phyloP scores from a whole-genome alignment of 2,888 invertebrate genomes.

The Drosophila putrida region DNA sequence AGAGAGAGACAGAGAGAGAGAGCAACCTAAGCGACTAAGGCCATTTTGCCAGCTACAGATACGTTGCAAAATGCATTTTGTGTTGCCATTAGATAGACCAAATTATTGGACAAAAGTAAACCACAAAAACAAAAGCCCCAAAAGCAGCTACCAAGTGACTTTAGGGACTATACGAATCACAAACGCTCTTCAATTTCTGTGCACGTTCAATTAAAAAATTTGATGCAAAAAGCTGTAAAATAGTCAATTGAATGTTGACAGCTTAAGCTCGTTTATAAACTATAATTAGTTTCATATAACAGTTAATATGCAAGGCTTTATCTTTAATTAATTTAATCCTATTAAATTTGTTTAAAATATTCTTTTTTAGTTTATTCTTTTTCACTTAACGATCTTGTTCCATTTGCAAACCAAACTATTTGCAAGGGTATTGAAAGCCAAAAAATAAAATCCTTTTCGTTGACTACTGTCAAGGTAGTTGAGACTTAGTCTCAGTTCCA shows the following conservation, averaged over 20 bases:
- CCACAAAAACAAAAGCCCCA: slow-evolving; percentile 70
- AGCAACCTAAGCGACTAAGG: slow-evolving; percentile 69
- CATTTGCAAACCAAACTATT: neutral
- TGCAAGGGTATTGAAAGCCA: slow-evolving; percentile 49
- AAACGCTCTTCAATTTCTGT: slow-evolving; percentile 35
- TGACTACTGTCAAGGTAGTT: slow-evolving; percentile 77
- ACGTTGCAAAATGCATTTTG: slow-evolving; percentile 78
- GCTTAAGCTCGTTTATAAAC: no score
- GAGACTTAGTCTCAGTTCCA: slow-evolving; percentile 7
- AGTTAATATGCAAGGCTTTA: no score
- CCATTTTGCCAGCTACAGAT: slow-evolving; percentile 75
- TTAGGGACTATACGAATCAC: slow-evolving; percentile 11
- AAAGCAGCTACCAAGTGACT: slow-evolving; percentile 11
- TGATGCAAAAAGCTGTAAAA: no score
- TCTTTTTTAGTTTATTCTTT: neutral
- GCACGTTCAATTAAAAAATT: no score
- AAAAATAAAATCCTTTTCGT: slow-evolving; percentile 72
- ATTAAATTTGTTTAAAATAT: no score
- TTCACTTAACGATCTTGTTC: neutral
- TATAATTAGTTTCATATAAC: no score
- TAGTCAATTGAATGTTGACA: no score
- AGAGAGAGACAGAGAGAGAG: slow-evolving; percentile 13
- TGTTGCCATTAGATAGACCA: slow-evolving; percentile 76
- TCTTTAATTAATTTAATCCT: no score
- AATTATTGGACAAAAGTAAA: slow-evolving; percentile 73